A percentile compares a stretch with the other conserved stretches of the same genome.
phyloP scores from a whole-genome alignment of 2,888 invertebrate species.

The Drosophila multiciliata region DNA sequence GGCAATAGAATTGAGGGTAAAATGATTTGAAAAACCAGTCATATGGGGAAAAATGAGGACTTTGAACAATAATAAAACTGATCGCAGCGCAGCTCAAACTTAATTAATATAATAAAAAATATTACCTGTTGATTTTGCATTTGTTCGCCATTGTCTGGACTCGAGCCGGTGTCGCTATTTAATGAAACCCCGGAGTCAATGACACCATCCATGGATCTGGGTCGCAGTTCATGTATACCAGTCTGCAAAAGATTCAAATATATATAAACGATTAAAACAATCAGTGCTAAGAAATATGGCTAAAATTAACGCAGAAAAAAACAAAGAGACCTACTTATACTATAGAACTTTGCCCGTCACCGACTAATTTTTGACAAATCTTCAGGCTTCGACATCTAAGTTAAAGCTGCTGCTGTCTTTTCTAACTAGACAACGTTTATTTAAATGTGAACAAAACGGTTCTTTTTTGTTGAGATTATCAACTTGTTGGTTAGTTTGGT shows the following conservation, averaged over 20 bases:
- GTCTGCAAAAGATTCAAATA: constrained; percentile 71
- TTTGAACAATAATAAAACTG: neutral
- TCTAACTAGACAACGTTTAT: constrained; percentile 60
- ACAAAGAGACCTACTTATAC: constrained; percentile 15
- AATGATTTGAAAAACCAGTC: neutral
- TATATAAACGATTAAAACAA: neutral
- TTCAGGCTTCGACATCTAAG: constrained; percentile 27
- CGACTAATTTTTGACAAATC: constrained; percentile 35
- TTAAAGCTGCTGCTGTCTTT: constrained; percentile 33
- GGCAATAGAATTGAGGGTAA: neutral
- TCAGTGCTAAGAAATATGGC: neutral
- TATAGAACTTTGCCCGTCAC: constrained; percentile 32
- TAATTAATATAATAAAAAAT: neutral
- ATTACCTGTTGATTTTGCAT: constrained; percentile 83
- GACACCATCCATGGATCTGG: constrained; percentile 84
- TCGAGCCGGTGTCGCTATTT: constrained; percentile 83
- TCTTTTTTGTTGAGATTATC: constrained; percentile 47
- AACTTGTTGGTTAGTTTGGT: constrained; percentile 15
- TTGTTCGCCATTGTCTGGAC: constrained; percentile 81
- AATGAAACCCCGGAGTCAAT: constrained; percentile 84
- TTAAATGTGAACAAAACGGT: constrained; percentile 73
- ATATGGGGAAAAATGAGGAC: neutral
- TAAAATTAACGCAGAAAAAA: constrained; percentile 12
- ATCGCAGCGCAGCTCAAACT: no score
- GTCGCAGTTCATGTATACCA: constrained; percentile 83